A percentile compares a stretch with the other conserved stretches of the same genome.
phyloP scores from a whole-genome alignment of 53 echinoderm and acorn worm genomes.

The Zoroaster sp. region DNA sequence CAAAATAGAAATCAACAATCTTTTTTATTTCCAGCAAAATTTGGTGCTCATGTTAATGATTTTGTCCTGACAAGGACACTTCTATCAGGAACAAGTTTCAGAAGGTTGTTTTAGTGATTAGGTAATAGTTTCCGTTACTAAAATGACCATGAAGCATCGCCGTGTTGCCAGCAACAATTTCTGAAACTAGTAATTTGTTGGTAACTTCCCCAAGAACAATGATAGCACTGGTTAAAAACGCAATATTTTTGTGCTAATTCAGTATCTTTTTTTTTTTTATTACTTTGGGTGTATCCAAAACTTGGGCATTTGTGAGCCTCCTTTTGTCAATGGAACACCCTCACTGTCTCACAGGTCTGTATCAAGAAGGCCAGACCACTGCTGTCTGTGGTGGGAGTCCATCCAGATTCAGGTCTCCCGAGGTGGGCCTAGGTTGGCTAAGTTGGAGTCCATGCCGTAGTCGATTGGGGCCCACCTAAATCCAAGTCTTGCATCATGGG shows the following conservation, averaged over 20 bases:
- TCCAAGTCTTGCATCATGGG: constrained; percentile 99
- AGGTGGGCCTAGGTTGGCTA: constrained; percentile 88
- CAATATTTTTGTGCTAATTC: not conserved
- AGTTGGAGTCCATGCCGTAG: constrained; percentile 82
- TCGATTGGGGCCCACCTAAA: constrained; percentile 78
- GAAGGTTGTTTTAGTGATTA: not conserved
- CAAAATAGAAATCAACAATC: not conserved
- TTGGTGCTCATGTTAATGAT: not conserved
- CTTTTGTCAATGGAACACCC: not conserved
- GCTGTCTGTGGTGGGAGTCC: constrained; percentile 87
- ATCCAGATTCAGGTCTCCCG: constrained; percentile 85
- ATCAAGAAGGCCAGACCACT: constrained; percentile 92
- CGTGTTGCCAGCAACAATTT: not conserved
- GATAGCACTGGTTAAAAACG: not conserved
- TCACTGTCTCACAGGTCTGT: constrained; percentile 76
- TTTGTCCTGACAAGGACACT: not conserved
- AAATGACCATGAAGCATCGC: not conserved
- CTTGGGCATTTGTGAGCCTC: not conserved
- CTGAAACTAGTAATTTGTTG: not conserved
- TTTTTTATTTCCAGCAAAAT: not conserved
- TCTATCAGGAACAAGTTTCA: not conserved
- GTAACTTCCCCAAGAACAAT: not conserved
- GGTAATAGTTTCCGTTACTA: not conserved
- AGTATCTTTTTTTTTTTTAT: not conserved
- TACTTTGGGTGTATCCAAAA: not conserved